Conservation (phyloP, 2,113 vertebrate genomes). For the Manacus vitellinus region DNA sequence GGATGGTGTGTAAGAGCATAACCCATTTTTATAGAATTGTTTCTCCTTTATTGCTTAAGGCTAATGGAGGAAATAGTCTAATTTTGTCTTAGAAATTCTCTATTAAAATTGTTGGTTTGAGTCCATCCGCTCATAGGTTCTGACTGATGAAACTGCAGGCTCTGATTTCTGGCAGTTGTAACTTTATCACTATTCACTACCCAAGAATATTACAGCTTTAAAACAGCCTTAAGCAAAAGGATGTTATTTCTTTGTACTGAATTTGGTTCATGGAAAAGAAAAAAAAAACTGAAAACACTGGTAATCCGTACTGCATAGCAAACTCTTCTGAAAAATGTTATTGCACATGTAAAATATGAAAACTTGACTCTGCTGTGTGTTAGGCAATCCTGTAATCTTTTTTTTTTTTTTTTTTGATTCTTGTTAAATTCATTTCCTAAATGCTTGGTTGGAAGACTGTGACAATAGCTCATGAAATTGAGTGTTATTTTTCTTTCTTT, state of each 20-base stretch:
- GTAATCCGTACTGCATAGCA: slow-evolving; percentile 82
- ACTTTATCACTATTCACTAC: slow-evolving; percentile 59
- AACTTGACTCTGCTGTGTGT: slow-evolving; percentile 93
- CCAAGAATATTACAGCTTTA: slow-evolving; percentile 74
- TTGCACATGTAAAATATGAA: slow-evolving; percentile 99
- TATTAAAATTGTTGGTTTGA: slow-evolving; percentile 54
- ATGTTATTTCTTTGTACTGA: slow-evolving; percentile 68
- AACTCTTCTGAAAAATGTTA: slow-evolving; percentile 82
- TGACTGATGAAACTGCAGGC: slow-evolving; percentile 45
- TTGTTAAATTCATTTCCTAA: slow-evolving; percentile 91
- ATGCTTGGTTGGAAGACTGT: slow-evolving; percentile 96
- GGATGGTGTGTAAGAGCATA: slow-evolving; percentile 51
- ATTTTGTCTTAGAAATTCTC: slow-evolving; percentile 55
- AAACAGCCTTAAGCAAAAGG: slow-evolving; percentile 77
- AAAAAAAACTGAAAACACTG: slow-evolving; percentile 73
- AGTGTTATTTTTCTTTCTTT: slow-evolving; percentile 86
- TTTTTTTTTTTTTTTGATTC: slow-evolving; percentile 73
- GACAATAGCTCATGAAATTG: slow-evolving; percentile 91
- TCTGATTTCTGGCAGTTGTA: slow-evolving; percentile 53
- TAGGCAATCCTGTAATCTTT: slow-evolving; percentile 96
- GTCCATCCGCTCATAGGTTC: slow-evolving; percentile 31
- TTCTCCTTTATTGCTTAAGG: slow-evolving; percentile 73
- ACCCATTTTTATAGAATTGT: slow-evolving; percentile 50
- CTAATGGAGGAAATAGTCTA: slow-evolving; percentile 56
- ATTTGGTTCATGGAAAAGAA: slow-evolving; percentile 65